Evolutionary conservation across 1,140 invertebrate species (phyloP).

Genomic region (Nasonia longicornis): DNA sequence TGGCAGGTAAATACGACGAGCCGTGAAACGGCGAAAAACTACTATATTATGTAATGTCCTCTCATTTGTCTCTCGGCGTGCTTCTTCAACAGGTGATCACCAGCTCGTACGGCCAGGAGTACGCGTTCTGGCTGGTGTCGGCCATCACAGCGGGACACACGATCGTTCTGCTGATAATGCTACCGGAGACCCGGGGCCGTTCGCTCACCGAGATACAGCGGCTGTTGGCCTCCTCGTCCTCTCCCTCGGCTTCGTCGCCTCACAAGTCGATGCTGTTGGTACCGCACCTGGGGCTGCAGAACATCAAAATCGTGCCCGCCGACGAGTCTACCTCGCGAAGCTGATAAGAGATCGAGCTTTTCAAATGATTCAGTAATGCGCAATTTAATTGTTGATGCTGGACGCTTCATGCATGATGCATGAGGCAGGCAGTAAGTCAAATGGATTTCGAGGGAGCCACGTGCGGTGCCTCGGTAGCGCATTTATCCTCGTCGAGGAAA

Average conservation of each 20-base stretch:
- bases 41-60: neutral
- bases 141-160: neutral
- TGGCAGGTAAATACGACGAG: slow-evolving; percentile 14
- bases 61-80: neutral
- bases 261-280: neutral
- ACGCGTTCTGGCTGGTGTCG: slow-evolving; percentile 25
- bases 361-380: too few species aligned
- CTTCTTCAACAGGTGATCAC: slow-evolving; percentile 27
- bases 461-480: too few species aligned
- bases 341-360: neutral
- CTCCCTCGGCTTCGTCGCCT: neutral
- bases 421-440: too few species aligned
- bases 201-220: slow-evolving; percentile 26
- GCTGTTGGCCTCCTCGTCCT: neutral
- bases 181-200: slow-evolving; percentile 25
- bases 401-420: too few species aligned
- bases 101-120: slow-evolving; percentile 5
- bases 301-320: neutral
- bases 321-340: neutral
- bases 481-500: too few species aligned
- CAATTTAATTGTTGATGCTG: too few species aligned
- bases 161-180: slow-evolving; percentile 6
- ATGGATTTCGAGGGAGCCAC: too few species aligned
- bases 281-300: neutral
- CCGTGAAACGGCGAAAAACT: too few species aligned